A percentile compares a stretch with the other conserved stretches of the same genome.
Conservation (phyloP, 2,888 invertebrate species). For the Candidula unifasciata region DNA sequence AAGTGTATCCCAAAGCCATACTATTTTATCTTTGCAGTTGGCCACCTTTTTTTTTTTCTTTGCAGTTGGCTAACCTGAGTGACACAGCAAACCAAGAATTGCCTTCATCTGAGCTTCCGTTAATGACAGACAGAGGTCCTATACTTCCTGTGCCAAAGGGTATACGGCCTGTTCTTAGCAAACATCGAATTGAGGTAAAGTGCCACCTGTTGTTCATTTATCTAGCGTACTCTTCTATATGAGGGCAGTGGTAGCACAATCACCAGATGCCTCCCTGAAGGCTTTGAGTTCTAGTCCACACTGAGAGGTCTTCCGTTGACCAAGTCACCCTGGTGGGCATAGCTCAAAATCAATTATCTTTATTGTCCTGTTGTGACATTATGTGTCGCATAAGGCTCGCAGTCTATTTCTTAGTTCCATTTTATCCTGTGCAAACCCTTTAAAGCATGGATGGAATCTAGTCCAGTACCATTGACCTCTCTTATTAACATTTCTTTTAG, state of each 20-base stretch:
- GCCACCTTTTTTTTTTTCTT: slow-evolving; percentile 63
- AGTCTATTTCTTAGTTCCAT: no score
- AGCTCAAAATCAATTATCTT: no score
- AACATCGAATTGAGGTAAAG: slow-evolving; percentile 81
- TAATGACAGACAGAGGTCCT: slow-evolving; percentile 79
- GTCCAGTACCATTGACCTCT: no score
- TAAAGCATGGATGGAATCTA: no score
- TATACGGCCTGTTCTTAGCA: slow-evolving; percentile 88
- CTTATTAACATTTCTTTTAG: no score
- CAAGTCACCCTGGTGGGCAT: no score
- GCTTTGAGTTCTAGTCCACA: no score
- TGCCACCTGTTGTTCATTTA: neutral
- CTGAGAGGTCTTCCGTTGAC: no score
- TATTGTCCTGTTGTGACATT: no score
- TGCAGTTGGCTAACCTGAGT: slow-evolving; percentile 74
- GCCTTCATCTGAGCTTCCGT: slow-evolving; percentile 74
- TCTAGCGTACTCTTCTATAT: neutral
- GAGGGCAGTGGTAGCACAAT: neutral
- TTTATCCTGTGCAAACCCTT: no score
- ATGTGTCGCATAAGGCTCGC: no score
- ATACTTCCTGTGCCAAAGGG: slow-evolving; percentile 90
- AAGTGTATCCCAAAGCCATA: neutral
- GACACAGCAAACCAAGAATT: slow-evolving; percentile 74
- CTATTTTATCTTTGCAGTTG: slow-evolving; percentile 63
- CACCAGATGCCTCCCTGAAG: no score